A percentile compares a stretch with the other conserved stretches of the same genome.
Conservation (phyloP, 2,888 invertebrate genomes). For the Protonemura montana region DNA sequence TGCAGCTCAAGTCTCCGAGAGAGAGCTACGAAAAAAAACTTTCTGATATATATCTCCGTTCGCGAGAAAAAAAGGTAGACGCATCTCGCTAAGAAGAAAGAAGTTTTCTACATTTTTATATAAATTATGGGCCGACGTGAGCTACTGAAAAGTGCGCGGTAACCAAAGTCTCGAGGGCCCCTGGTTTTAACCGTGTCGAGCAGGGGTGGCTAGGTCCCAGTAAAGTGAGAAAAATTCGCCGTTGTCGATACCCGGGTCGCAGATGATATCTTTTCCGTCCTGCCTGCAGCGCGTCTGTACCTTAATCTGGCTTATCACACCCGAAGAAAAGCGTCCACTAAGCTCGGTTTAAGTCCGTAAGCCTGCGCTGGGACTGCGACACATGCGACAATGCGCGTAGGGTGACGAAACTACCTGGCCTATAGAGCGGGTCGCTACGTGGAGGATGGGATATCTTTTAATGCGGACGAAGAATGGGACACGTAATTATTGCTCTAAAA, state of each 20-base stretch:
- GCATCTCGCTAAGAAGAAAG: neutral
- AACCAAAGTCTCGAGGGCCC: neutral
- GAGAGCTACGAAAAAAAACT: neutral
- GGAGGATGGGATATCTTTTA: neutral
- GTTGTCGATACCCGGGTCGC: neutral
- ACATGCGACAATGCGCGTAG: neutral
- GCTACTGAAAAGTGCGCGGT: neutral
- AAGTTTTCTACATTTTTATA: conserved; percentile 7
- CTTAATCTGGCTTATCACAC: conserved; percentile 7
- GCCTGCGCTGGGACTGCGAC: neutral
- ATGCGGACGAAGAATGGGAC: neutral
- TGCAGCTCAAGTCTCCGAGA: neutral
- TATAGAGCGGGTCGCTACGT: neutral
- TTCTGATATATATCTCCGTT: neutral
- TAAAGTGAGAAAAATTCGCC: neutral
- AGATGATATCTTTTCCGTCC: neutral
- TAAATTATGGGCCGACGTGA: neutral
- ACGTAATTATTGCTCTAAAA: neutral
- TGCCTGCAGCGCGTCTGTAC: neutral
- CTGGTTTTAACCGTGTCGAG: neutral
- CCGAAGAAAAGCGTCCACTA: neutral
- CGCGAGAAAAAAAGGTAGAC: neutral
- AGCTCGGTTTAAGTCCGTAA: neutral
- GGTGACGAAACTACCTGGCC: neutral
- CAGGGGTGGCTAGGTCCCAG: neutral